Conservation (phyloP, 2,113 vertebrate genomes). For the Myotis brandtii region DNA sequence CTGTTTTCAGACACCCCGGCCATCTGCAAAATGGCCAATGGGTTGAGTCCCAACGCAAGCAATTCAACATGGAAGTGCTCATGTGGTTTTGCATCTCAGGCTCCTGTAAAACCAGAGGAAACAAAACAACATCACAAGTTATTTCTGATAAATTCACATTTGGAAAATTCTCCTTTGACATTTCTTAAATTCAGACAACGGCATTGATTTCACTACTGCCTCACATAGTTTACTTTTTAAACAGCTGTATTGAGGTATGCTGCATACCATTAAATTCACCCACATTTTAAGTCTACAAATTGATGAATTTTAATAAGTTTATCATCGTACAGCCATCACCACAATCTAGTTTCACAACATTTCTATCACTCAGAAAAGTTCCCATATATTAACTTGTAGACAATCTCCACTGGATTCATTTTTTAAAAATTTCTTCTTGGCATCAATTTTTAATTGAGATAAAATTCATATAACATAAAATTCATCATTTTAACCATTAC, state of each 20-base stretch:
- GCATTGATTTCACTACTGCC: not conserved
- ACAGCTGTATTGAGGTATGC: not conserved
- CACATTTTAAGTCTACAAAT: not conserved
- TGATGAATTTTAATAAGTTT: not conserved
- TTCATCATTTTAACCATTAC: not conserved
- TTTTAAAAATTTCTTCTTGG: not conserved
- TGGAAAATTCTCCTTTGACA: not conserved
- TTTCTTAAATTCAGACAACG: not conserved
- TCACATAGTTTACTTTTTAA: not conserved
- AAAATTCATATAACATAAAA: not conserved
- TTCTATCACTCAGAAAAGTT: not conserved
- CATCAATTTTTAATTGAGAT: slow-evolving; percentile 13
- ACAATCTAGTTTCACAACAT: not conserved
- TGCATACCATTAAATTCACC: not conserved
- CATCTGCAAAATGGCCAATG: not conserved
- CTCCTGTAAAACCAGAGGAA: not conserved
- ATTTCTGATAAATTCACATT: not conserved
- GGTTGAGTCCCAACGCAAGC: not conserved
- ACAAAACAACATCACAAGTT: not conserved
- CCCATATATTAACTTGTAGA: not conserved
- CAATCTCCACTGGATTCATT: not conserved
- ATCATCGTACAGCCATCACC: not conserved
- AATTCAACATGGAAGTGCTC: not conserved
- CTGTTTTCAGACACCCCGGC: not conserved
- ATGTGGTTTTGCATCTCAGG: not conserved